phyloP scores from a whole-genome alignment of 2,797 vertebrate species.

The Lophotriccus pileatus region DNA sequence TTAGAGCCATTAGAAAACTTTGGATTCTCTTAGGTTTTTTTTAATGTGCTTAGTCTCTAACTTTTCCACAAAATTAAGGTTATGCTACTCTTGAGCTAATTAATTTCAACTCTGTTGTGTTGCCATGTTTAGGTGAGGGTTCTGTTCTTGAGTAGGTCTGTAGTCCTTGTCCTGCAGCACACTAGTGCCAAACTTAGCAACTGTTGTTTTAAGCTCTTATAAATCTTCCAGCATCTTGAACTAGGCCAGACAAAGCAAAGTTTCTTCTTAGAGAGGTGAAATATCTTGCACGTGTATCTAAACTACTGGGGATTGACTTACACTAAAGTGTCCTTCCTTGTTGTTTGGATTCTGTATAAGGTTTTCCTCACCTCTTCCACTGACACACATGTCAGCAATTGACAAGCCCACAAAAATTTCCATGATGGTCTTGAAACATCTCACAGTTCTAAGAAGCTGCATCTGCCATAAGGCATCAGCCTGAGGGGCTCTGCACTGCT shows the following conservation, averaged over 20 bases:
- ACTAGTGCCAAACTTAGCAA: background rate
- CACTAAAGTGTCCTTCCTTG: background rate
- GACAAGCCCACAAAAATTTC: background rate
- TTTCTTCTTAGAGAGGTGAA: background rate
- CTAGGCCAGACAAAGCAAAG: background rate
- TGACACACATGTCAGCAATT: background rate
- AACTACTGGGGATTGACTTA: background rate
- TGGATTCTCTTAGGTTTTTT: background rate
- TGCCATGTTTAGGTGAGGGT: background rate
- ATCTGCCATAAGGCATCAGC: background rate
- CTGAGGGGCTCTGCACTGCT: background rate
- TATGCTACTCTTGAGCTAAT: background rate
- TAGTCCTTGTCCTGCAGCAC: background rate
- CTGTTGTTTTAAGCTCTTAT: background rate
- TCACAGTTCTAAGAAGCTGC: background rate
- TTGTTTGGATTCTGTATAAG: background rate
- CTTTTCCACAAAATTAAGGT: background rate
- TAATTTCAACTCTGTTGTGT: background rate
- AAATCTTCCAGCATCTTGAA: background rate
- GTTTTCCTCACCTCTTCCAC: background rate
- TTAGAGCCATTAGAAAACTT: background rate
- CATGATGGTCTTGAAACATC: background rate
- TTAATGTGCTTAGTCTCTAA: background rate
- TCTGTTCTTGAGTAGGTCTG: background rate
- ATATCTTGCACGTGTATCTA: background rate